Conservation (phyloP, 2,888 invertebrate species). For the Parnassius orleans region DNA sequence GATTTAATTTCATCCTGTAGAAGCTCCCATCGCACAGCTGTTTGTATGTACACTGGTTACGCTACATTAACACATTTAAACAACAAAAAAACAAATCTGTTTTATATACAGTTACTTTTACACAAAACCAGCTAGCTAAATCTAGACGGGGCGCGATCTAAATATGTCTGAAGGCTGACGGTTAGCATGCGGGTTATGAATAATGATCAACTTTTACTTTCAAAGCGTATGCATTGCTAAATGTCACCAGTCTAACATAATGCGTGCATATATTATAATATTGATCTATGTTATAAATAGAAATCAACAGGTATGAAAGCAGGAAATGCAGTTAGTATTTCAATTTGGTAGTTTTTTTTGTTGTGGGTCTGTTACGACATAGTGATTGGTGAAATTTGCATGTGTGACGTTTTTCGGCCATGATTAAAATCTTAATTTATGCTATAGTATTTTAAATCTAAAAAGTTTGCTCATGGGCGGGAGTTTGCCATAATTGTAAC, state of each 20-base stretch:
- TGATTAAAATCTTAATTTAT: too few species aligned
- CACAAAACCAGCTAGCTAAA: background rate
- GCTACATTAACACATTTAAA: too few species aligned
- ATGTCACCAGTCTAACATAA: background rate
- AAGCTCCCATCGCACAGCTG: too few species aligned
- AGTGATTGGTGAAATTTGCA: too few species aligned
- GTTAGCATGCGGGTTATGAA: slow-evolving; percentile 19
- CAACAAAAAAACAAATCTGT: background rate
- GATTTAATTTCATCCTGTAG: too few species aligned
- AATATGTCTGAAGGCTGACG: slow-evolving; percentile 7
- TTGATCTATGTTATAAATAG: background rate
- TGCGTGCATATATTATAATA: background rate
- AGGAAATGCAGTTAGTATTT: background rate
- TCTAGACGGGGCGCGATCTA: slow-evolving; percentile 15
- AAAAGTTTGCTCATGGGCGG: too few species aligned
- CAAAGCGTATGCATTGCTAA: background rate
- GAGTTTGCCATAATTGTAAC: too few species aligned
- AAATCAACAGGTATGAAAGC: background rate
- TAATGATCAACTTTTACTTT: slow-evolving; percentile 23
- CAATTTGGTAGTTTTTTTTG: too few species aligned
- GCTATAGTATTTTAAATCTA: too few species aligned
- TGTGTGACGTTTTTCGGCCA: too few species aligned
- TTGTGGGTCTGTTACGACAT: too few species aligned
- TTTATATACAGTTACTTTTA: slow-evolving; percentile 9
- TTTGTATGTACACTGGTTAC: too few species aligned